Evolutionary conservation across 2,888 invertebrate genomes (phyloP).

Genomic region (Drosophila mimetica): DNA sequence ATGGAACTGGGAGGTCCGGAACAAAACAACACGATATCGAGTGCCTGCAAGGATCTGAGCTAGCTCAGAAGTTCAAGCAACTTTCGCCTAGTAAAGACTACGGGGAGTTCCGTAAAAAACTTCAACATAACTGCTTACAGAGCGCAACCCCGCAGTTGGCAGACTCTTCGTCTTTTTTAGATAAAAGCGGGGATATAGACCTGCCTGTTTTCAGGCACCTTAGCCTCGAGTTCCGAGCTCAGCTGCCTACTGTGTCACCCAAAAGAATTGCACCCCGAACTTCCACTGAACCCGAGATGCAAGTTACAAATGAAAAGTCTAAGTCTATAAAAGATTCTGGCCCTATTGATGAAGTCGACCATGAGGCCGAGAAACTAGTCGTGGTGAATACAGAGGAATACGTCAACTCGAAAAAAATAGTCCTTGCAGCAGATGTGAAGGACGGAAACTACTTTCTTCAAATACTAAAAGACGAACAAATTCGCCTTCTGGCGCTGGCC

Average conservation of each 20-base stretch:
- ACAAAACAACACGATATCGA: slow-evolving; percentile 44
- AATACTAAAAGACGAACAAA: slow-evolving; percentile 90
- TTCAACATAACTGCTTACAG: slow-evolving; percentile 54
- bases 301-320: slow-evolving; percentile 27
- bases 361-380: slow-evolving; percentile 28
- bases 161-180: slow-evolving; percentile 13
- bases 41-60: slow-evolving; percentile 75
- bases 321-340: not conserved
- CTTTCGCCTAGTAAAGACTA: slow-evolving; percentile 81
- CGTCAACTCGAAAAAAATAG: slow-evolving; percentile 34
- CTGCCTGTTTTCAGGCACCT: slow-evolving; percentile 93
- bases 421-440: slow-evolving; percentile 20
- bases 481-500: slow-evolving; percentile 88
- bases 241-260: slow-evolving; percentile 88
- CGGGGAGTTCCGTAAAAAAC: slow-evolving; percentile 77
- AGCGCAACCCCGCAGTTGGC: slow-evolving; percentile 30
- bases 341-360: slow-evolving; percentile 71
- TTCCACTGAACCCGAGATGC: slow-evolving; percentile 45
- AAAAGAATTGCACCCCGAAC: slow-evolving; percentile 82
- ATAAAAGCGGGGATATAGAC: slow-evolving; percentile 66
- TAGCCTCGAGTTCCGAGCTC: slow-evolving; percentile 93
- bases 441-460: slow-evolving; percentile 92
- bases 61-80: slow-evolving; percentile 83
- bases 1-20: slow-evolving; percentile 26
- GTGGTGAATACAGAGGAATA: slow-evolving; percentile 45